Evolutionary conservation across 2,797 vertebrate genomes (phyloP).

Genomic region (Melanitta fusca): DNA sequence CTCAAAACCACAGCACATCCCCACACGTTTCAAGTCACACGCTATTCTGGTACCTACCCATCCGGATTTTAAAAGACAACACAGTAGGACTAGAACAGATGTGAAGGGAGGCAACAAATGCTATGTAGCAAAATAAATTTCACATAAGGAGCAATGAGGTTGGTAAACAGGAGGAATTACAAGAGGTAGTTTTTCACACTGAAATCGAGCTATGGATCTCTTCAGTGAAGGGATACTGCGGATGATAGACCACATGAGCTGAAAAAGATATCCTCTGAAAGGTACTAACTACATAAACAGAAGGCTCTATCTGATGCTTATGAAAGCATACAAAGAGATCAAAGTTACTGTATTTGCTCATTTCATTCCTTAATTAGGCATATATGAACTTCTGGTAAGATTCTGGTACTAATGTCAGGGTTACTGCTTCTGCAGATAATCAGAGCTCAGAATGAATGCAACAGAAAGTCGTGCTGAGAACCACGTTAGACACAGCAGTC

Average conservation of each 20-base stretch:
- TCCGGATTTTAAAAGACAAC: background rate
- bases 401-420: background rate
- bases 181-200: background rate
- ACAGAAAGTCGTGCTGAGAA: background rate
- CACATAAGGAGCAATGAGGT: background rate
- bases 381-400: background rate
- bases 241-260: background rate
- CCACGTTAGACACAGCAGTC: rapidly evolving
- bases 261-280: background rate
- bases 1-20: background rate
- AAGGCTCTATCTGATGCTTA: too few relatives aligned
- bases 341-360: background rate
- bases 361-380: background rate
- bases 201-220: background rate
- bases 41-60: background rate
- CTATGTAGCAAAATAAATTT: background rate
- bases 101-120: background rate
- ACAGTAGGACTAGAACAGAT: background rate
- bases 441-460: background rate
- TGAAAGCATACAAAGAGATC: background rate
- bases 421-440: background rate
- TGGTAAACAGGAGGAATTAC: background rate
- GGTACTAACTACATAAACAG: background rate
- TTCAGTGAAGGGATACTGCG: background rate
- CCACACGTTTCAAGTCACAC: background rate